Evolutionary conservation across 2,797 vertebrate species (phyloP), one percentile per base, ranked within the genome.

Genomic region (Diplodus sargus): DNA sequence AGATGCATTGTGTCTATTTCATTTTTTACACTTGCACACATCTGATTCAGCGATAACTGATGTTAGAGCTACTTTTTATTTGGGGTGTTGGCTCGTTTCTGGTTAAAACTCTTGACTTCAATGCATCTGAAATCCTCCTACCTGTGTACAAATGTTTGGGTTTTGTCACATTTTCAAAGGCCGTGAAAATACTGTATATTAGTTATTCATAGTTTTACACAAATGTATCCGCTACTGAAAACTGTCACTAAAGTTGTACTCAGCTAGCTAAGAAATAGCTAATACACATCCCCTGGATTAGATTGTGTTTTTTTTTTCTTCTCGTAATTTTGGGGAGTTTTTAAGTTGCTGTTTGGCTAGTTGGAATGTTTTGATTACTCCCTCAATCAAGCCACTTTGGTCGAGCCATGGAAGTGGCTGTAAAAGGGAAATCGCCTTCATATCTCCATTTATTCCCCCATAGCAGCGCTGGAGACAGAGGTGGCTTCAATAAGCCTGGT

Each of bases 401-500:
- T 97, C 97, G 96, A 96, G 96, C 97, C 96, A 94, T 95, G 96
- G 95, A 96, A 95, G 97, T 98, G 97, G 97, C 97, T 96, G 97
- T 97, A 96, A 98, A 98, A 96, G 96, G 97, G 96, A 98, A 96
- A 96, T 96, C 97, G 97, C 96, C 98, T 99, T 98, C 96, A 96
- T 96, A 97, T 99, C 98, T 99, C 96, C 98, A 97, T 99, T 99
- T 99, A 98, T 98, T 97, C 97, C 96, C 96, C 97, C 97, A 93
- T 96, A 98, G 98, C 98, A 98, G 97, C 98, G 98, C 97, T 97
- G 98, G 98, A 98, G 98, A 99, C 96, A 97, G 98, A 99, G 97
- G 97, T 98, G 98, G 98, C 97, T 99, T 99, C 98, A 99, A 95
- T 99, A 99, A 99, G 98, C 98, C 98, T 97, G 98, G 98, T 99